Evolutionary conservation across 2,888 invertebrate genomes (phyloP).

Genomic region (Rhagium mordax): DNA sequence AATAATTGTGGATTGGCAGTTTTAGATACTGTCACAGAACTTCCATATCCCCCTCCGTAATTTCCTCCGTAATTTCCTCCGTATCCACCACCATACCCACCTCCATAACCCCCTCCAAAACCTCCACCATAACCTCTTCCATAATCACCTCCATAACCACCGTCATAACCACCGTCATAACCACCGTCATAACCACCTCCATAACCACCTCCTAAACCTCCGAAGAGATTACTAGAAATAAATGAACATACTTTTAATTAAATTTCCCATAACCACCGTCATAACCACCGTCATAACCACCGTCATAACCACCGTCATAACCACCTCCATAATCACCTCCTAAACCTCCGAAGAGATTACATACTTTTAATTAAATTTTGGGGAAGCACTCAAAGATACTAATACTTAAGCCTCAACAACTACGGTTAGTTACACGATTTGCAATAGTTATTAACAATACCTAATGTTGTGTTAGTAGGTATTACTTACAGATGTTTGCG

Average conservation of each 20-base stretch:
- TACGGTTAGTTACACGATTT: neutral
- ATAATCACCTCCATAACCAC: constrained; percentile 44
- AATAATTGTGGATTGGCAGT: constrained; percentile 70
- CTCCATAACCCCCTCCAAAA: constrained; percentile 45
- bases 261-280: constrained; percentile 44
- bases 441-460: neutral
- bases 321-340: constrained; percentile 44
- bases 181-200: constrained; percentile 40
- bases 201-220: constrained; percentile 46
- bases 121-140: constrained; percentile 48
- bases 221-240: constrained; percentile 34
- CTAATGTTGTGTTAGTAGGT: neutral
- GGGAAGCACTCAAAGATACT: too few relatives aligned
- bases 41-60: constrained; percentile 40
- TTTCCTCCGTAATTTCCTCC: constrained; percentile 50
- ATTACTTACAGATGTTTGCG: constrained; percentile 57
- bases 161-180: constrained; percentile 48
- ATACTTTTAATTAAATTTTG: too few relatives aligned
- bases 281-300: constrained; percentile 49
- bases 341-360: constrained; percentile 41
- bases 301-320: constrained; percentile 42
- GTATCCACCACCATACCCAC: constrained; percentile 38
- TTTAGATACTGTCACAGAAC: constrained; percentile 52
- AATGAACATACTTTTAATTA: neutral
- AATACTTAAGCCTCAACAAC: neutral